Evolutionary conservation across 2,113 vertebrate species (phyloP).

Genomic region (Vulpes lagopus): DNA sequence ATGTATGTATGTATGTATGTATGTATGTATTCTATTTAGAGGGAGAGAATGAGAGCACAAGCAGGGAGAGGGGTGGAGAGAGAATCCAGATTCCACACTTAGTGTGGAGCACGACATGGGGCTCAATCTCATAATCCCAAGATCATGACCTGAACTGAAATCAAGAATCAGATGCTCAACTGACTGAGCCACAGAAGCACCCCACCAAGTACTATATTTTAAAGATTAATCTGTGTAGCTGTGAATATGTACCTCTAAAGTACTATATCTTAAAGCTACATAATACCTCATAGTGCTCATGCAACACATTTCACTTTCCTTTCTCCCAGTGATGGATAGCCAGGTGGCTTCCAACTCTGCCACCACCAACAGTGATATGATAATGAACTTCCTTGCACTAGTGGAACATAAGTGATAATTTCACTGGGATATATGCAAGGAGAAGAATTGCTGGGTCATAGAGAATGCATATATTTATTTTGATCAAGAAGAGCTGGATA

Average conservation of each 20-base stretch:
- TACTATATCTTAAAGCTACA: not conserved
- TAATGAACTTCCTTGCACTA: not conserved
- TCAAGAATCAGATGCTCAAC: not conserved
- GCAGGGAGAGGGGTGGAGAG: not conserved
- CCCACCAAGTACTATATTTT: not conserved
- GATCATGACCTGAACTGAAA: not conserved
- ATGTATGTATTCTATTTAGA: not conserved
- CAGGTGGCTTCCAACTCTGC: not conserved
- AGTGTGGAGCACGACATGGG: not conserved
- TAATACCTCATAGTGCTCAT: not conserved
- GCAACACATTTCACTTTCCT: not conserved
- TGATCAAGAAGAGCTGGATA: not conserved
- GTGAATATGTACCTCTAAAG: not conserved
- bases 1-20: not conserved
- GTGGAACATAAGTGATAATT: not conserved
- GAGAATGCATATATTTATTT: not conserved
- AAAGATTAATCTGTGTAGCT: not conserved
- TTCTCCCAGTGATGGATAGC: not conserved
- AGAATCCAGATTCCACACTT: not conserved
- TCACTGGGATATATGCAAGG: not conserved
- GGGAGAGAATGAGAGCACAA: not conserved
- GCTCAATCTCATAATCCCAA: not conserved
- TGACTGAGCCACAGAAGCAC: not conserved
- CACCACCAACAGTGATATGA: not conserved
- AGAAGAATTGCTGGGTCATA: not conserved